phyloP scores from a whole-genome alignment of 2,797 vertebrate genomes.

The Loris lydekkerianus region DNA sequence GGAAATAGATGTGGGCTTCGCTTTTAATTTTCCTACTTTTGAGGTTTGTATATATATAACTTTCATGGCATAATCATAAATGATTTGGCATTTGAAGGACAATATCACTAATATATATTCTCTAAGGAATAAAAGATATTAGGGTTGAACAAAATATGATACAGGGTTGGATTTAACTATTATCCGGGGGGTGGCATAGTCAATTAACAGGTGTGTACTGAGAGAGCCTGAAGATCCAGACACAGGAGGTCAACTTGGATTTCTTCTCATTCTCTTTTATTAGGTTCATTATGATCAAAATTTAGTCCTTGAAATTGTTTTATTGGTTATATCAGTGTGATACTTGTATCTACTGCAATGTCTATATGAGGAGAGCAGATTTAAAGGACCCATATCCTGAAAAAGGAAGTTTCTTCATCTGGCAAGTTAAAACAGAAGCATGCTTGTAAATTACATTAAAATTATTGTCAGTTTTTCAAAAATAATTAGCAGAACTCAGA shows the following conservation, averaged over 20 bases:
- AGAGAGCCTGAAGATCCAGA: neutral
- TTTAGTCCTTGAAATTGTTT: neutral
- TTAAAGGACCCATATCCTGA: neutral
- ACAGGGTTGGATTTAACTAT: neutral
- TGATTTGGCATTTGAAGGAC: slow-evolving; percentile 61
- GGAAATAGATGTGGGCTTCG: slow-evolving; percentile 44
- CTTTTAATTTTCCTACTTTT: slow-evolving; percentile 30
- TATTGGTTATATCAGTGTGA: fast-evolving
- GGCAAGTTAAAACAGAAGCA: neutral
- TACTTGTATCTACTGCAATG: neutral
- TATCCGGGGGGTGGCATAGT: neutral
- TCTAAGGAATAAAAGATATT: neutral
- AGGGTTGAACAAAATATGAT: neutral
- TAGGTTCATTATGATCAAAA: neutral
- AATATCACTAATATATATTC: neutral
- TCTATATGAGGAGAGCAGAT: neutral
- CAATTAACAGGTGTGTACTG: neutral
- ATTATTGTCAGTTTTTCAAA: neutral
- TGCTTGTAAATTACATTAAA: neutral
- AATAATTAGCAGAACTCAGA: neutral
- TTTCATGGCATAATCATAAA: slow-evolving; percentile 67
- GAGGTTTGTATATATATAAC: slow-evolving; percentile 42
- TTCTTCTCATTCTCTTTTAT: neutral
- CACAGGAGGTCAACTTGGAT: neutral
- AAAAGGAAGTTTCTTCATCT: neutral